Evolutionary conservation across 2,113 vertebrate genomes (phyloP).

Genomic region (Triplophysa rosa): DNA sequence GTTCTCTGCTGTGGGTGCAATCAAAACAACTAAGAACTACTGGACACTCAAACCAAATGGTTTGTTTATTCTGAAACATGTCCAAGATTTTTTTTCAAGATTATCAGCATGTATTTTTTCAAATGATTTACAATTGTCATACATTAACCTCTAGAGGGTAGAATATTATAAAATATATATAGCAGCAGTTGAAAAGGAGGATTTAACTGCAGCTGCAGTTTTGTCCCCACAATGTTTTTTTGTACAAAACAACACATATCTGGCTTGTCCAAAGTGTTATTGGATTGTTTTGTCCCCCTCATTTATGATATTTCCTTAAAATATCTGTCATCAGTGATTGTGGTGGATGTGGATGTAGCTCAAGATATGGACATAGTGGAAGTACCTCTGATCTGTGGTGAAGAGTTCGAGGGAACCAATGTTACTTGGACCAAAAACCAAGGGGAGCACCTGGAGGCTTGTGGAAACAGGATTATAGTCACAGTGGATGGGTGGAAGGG

Average conservation of each 20-base stretch:
- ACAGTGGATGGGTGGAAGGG: constrained; percentile 54
- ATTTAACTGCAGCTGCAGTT: too few species aligned
- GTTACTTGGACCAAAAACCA: constrained; percentile 47
- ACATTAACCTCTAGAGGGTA: too few species aligned
- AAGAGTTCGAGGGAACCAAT: constrained; percentile 29
- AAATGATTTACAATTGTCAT: background rate
- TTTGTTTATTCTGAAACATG: constrained; percentile 33
- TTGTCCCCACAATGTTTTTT: too few species aligned
- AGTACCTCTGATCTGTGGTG: constrained; percentile 52
- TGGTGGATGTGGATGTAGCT: constrained; percentile 41
- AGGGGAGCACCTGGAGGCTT: constrained; percentile 9
- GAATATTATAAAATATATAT: too few species aligned
- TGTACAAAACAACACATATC: too few species aligned
- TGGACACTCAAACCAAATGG: constrained; percentile 55
- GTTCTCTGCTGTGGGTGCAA: background rate
- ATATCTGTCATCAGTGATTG: constrained; percentile 33
- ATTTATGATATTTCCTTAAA: too few species aligned
- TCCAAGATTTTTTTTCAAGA: background rate
- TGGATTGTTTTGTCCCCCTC: background rate
- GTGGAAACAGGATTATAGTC: constrained; percentile 44
- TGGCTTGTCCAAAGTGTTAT: background rate
- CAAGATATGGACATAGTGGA: constrained; percentile 21
- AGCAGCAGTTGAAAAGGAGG: too few species aligned
- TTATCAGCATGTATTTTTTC: background rate
- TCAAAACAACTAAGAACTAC: constrained; percentile 33